Base-by-base conservation (phyloP, 2,113 vertebrate genomes). In the Neolamprologus variostigma region DNA sequence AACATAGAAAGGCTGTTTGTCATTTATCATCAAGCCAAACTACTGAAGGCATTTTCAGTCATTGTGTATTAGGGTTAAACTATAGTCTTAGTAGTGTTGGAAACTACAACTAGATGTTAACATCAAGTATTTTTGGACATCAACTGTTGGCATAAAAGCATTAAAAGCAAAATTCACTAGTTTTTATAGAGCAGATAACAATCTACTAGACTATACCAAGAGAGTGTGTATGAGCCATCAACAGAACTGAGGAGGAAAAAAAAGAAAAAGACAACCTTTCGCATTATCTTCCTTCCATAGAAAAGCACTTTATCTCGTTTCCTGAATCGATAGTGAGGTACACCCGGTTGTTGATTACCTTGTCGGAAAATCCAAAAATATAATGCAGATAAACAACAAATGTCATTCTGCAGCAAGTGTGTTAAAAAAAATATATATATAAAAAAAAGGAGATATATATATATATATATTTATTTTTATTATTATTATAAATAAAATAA, bases 241-340 rank as follows among this genome's bases (percentile, higher is more conserved):
- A 82, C 5, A 63, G 31, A 84, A 78, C 37, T 3, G 59, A n/a
- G 59, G 31, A 7, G 16, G 5, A 8, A 9, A 42, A 76, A 42
- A 42, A 42, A 9, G 1, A 61, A 82, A 83, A 9, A 80, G 10
- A 33, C 23, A 84, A 98, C 98, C 97, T 99, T 99, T 78, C 98
- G 96, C 97, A 99, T 99, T 89, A 99, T 98, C 96, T 99, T 99
- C 85, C 98, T 95, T 57, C 98, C 98, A 1, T 99, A 99, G 92
- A 99, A 99, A 93, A 99, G 97, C 83, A 99, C 96, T 94, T 99
- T 99, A 96, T 99, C 98, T 82, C 98, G 97, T 94, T 99, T 99
- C 88, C 97, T 96, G 89, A 99, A 99, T 21, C 98, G 96, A 94
- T 99, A 99, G 7, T 98, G 97, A 68, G 97, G 97, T 4, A 95